phyloP scores from a whole-genome alignment of 2,797 vertebrate genomes.

The Urocyon cinereoargenteus region DNA sequence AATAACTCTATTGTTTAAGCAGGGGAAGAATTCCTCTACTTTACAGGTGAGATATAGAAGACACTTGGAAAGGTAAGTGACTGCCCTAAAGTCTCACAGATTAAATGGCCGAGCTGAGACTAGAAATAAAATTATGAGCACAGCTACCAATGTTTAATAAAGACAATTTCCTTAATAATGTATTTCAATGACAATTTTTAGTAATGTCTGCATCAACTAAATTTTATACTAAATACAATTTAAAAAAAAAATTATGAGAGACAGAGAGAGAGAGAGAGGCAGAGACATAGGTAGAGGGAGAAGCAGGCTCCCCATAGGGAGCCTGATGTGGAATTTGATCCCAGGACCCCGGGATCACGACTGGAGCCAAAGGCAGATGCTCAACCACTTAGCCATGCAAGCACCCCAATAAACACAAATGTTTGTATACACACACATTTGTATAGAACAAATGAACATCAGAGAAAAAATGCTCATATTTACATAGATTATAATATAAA shows the following conservation, averaged over 20 bases:
- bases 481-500: not conserved
- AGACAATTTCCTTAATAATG: constrained; percentile 46
- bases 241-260: too few relatives aligned
- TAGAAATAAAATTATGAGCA: constrained; percentile 50
- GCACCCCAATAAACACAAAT: not conserved
- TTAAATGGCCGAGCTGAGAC: not conserved
- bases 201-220: constrained; percentile 26
- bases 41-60: constrained; percentile 26
- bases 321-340: too few relatives aligned
- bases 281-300: too few relatives aligned
- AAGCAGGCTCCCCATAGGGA: too few relatives aligned
- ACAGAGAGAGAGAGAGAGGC: too few relatives aligned
- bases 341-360: too few relatives aligned
- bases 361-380: too few relatives aligned
- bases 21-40: not conserved
- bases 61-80: not conserved
- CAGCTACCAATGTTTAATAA: constrained; percentile 13
- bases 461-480: not conserved
- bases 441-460: constrained; percentile 30
- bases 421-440: not conserved
- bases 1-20: constrained; percentile 32
- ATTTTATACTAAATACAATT: not conserved
- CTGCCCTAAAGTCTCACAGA: not conserved
- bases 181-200: constrained; percentile 52
- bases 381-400: too few relatives aligned